These are phyloP conservation scores for Nautilus pompilius DNA, from an alignment of 1,140 invertebrate species.

Conservation along the genomic window DNA sequence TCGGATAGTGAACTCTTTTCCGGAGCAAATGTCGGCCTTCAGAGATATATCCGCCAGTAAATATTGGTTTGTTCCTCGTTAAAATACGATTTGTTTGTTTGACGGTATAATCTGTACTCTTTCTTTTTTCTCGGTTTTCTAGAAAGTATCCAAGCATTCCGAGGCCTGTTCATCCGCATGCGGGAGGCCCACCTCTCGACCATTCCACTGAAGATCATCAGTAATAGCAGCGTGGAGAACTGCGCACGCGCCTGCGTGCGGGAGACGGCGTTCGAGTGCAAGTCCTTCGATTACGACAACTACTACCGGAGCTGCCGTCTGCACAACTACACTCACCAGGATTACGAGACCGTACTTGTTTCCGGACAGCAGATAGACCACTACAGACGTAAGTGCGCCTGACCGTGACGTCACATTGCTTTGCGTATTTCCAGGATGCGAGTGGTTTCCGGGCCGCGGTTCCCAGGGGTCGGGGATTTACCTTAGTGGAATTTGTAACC, in stretches of 20 bases:
- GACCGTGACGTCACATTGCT: no score
- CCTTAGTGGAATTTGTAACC: no score
- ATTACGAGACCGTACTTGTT: conserved; percentile 23
- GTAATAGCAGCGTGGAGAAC: conserved; percentile 25
- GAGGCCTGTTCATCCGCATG: conserved; percentile 30
- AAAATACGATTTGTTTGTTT: no score
- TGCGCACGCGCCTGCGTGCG: conserved; percentile 33
- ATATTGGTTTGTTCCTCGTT: no score
- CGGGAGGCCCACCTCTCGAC: conserved; percentile 24
- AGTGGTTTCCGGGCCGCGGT: no score
- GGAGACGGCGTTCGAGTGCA: conserved; percentile 39
- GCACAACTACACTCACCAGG: conserved; percentile 32
- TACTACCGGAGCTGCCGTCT: conserved; percentile 24
- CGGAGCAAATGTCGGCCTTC: no score
- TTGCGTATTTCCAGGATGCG: no score
- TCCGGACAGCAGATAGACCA: conserved; percentile 29
- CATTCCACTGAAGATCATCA: conserved; percentile 21
- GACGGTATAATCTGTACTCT: no score
- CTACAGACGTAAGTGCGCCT: conserved; percentile 45
- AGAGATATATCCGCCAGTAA: no score
- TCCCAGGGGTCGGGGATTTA: no score
- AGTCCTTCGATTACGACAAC: conserved; percentile 42
- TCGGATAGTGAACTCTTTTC: no score
- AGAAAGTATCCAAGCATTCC: conserved; percentile 16
- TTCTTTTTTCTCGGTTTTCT: conserved; percentile 4